Base-by-base conservation (phyloP, 2,888 invertebrate species). In the Dendrolimus pini region DNA sequence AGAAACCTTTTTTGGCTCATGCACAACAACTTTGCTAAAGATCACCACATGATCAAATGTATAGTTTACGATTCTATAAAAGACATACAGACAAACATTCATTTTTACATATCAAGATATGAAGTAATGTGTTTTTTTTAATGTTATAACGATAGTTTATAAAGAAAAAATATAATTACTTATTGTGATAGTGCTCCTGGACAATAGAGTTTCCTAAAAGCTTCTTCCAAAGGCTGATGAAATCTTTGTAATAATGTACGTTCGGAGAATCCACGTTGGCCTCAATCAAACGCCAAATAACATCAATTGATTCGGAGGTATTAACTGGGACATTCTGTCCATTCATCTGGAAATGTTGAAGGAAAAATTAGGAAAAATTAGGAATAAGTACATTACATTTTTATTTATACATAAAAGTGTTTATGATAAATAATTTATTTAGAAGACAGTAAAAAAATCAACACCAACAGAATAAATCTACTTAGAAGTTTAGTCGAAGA, bases 281-380 rank as follows among this genome's bases (percentile, higher is more conserved):
- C 80, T 95, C 93, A 65, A 95, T 91, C 56, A 94, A 68, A 69
- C 93, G 92, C 56, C 93, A 95, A 58, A 96, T 87, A 59, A 92
- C 82, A 69, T 95, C 92, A 64, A 95, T 82, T 56, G 93, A 92
- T 63, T 94, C 92, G 18, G 93, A 92, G 42, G 91, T 86, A 69
- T 89, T 92, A 41, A 95, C 82, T 66, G 92, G 89, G 57, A 94
- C 78, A 63, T 88, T 87, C 41, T 90, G 85, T 55, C 93, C 93
- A 60, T 90, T 80, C 30, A 69, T 65, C 88, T 90, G 59, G 55
- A 69, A 63, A 41, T 7, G 9, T 30, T 30, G 30, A 30, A 30
- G 30, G 30, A 30, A 30, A 6, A 30, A 30, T 18, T 18, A 2
- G 18, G 18, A 18, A 18, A n/a, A n/a, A n/a, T n/a, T n/a, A n/a